A percentile compares a stretch with the other conserved stretches of the same genome.
These are phyloP conservation scores for Eumacrocentrus americanus DNA, from an alignment of 2,888 invertebrate genomes.

Conservation along the genomic window DNA sequence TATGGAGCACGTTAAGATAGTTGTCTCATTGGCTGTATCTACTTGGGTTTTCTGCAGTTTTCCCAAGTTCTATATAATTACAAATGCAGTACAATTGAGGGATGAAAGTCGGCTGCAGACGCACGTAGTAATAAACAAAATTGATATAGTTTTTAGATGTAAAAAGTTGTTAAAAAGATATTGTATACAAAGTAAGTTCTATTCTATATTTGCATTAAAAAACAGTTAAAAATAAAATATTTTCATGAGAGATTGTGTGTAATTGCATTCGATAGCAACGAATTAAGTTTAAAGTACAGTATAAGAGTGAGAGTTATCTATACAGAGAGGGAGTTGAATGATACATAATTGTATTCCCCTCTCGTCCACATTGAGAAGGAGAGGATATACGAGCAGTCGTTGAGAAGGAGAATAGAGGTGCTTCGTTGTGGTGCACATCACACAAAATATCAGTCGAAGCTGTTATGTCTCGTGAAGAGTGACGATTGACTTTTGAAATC, in stretches of 20 bases:
- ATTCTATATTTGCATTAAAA: no score
- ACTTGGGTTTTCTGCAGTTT: no score
- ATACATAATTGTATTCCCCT: neutral
- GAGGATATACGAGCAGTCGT: neutral
- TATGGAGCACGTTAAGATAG: no score
- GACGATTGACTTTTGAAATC: neutral
- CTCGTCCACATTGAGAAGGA: neutral
- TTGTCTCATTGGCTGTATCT: no score
- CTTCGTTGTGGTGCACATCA: no score
- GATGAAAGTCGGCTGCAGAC: no score
- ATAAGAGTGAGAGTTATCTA: neutral
- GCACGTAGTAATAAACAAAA: no score
- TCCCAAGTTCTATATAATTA: no score
- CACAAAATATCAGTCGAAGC: neutral
- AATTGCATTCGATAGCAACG: no score
- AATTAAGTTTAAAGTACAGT: neutral
- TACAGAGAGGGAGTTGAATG: neutral
- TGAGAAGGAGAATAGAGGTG: neutral
- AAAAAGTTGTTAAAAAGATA: neutral
- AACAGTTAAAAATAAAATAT: neutral
- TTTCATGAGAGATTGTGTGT: no score
- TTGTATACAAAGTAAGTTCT: neutral
- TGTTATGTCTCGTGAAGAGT: neutral
- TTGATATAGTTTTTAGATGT: neutral
- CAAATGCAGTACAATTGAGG: no score